Evolutionary conservation across 2,888 invertebrate genomes (phyloP).

Genomic region (Dicyrtomina minuta): DNA sequence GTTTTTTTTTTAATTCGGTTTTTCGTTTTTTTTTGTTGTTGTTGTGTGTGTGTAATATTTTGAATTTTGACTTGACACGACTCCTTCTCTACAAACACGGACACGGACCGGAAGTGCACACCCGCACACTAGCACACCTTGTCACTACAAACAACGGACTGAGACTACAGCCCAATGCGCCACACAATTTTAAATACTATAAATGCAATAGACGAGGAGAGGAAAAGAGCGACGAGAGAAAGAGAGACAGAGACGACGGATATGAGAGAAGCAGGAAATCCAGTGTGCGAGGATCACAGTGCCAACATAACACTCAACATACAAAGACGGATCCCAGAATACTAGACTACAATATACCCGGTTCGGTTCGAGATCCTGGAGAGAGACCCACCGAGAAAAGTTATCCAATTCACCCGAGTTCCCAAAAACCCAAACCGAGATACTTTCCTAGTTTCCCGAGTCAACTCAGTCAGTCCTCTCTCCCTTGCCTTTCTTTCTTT

Average conservation of each 20-base stretch:
- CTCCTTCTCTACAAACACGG: too few relatives aligned
- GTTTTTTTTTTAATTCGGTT: too few relatives aligned
- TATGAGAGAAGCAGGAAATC: background rate
- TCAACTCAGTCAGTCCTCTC: constrained; percentile 19
- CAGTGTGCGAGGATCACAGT: too few relatives aligned
- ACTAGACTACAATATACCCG: too few relatives aligned
- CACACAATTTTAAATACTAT: constrained; percentile 16
- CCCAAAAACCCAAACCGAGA: background rate
- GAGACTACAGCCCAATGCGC: constrained; percentile 21
- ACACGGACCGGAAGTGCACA: constrained; percentile 27
- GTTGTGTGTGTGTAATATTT: background rate
- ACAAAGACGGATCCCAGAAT: too few relatives aligned
- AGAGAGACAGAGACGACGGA: background rate
- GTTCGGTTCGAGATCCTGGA: too few relatives aligned
- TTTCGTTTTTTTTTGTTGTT: background rate
- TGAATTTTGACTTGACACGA: constrained; percentile 4
- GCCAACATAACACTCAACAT: too few relatives aligned
- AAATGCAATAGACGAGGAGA: too few relatives aligned
- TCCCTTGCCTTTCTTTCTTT: background rate
- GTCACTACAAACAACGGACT: constrained; percentile 32
- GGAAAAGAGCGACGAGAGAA: constrained; percentile 9
- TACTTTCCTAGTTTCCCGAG: background rate
- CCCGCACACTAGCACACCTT: constrained; percentile 33
- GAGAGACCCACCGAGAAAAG: too few relatives aligned
- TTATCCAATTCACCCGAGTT: too few relatives aligned